A percentile compares a stretch with the other conserved stretches of the same genome.
Conservation (phyloP, 2,113 vertebrate species). For the Channa maculata region DNA sequence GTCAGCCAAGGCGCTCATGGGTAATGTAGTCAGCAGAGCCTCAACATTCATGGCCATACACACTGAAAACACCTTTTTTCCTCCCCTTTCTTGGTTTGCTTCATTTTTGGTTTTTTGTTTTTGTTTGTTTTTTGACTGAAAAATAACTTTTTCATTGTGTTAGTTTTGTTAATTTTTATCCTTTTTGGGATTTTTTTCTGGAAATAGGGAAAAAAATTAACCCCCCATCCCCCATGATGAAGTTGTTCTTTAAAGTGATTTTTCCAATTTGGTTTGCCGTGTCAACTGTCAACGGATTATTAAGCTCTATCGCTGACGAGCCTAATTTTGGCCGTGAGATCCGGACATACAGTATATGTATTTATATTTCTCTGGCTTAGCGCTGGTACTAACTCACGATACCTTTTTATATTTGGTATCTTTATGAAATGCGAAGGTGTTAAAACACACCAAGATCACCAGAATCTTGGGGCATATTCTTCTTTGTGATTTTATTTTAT, state of each 20-base stretch:
- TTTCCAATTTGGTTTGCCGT: conserved; percentile 87
- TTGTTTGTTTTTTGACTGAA: conserved; percentile 53
- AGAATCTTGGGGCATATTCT: conserved; percentile 2
- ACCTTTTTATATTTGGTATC: conserved; percentile 8
- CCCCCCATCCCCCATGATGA: conserved; percentile 18
- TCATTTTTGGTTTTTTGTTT: conserved; percentile 79
- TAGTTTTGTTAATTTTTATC: conserved; percentile 65
- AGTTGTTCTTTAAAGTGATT: conserved; percentile 51
- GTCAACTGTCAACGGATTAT: conserved; percentile 78
- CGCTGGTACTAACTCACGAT: conserved; percentile 38
- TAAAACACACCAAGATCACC: neutral
- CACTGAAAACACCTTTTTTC: conserved; percentile 62
- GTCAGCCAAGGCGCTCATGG: conserved; percentile 39
- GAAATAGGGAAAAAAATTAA: neutral
- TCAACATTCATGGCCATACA: conserved; percentile 34
- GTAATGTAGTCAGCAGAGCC: conserved; percentile 33
- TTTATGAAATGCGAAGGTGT: neutral
- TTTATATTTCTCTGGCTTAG: conserved; percentile 62
- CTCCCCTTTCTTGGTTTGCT: conserved; percentile 59
- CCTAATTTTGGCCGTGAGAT: conserved; percentile 73
- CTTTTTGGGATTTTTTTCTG: conserved; percentile 66
- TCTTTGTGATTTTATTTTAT: conserved; percentile 20
- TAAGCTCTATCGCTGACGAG: conserved; percentile 84
- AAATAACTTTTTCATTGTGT: conserved; percentile 50
- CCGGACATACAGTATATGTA: conserved; percentile 27